Base-by-base conservation (phyloP, 2,797 vertebrate species). In the Chanos chanos region DNA sequence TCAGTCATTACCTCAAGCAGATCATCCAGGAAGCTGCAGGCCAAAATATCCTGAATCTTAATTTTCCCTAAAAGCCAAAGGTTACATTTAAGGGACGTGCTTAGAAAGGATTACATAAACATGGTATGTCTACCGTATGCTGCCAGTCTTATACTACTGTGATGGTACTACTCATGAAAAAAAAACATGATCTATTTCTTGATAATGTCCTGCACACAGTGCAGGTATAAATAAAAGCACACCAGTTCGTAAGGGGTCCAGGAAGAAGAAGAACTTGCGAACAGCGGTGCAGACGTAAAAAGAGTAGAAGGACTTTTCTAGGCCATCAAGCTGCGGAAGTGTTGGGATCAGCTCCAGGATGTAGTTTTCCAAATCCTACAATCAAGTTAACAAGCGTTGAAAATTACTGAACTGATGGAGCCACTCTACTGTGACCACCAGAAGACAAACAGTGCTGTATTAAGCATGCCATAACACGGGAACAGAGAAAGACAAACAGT, bases 241-340 rank as follows among this genome's bases (percentile, higher is more conserved):
- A 94, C 96, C 96, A 67, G 96, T 98, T 79, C 95, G 90, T 34
- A 99, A 92, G 19, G 96, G 97, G 81, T 99, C 96, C 50, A 99
- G 89, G 77, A 99, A 99, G 78, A 99, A 99, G 71, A 98, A 99
- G 74, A 98, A 99, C 72, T 99, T 99, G 65, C 95, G 92, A 62
- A 99, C 96, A 12, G 96, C 95, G 2, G 97, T 97, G 83, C 95
- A 98, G 68, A 99, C 96, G 37, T 99, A 99, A 75, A 99, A 98
- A 0, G 97, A 99, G 56, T 99, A 98, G 81, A 99, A 99, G n/a
- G 96, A 99, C 77, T 99, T 98, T 89, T 99, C 96, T 75, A 99
- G 81, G 28, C 96, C 97, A 53, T 99, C 97, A 70, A 98, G 83
- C 58, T 98, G 95, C 64, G 97, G 96, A 73, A 99, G 89, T 45